Conservation (phyloP, 2,113 vertebrate species). For the Brachionichthys hirsutus region DNA sequence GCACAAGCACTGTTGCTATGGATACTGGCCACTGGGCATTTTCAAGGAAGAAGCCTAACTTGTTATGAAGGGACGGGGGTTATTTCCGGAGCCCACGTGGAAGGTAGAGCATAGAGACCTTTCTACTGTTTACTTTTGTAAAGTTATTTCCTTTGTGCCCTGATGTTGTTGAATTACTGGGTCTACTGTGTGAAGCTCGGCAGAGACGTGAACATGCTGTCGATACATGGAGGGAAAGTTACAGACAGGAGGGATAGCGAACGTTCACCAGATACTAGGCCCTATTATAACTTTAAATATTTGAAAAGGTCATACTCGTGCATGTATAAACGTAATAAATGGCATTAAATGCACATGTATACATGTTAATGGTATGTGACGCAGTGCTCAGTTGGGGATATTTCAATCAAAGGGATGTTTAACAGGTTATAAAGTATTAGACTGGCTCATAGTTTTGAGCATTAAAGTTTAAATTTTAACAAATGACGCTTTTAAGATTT, state of each 20-base stretch:
- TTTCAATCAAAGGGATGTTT: too few relatives aligned
- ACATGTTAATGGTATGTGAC: too few relatives aligned
- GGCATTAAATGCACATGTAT: too few relatives aligned
- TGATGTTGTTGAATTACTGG: constrained; percentile 44
- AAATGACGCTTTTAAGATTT: background rate
- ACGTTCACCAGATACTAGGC: too few relatives aligned
- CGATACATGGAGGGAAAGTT: too few relatives aligned
- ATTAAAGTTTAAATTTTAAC: constrained; percentile 3
- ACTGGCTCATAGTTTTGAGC: background rate
- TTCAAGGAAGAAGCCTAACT: constrained; percentile 24
- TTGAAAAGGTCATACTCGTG: too few relatives aligned
- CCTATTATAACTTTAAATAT: too few relatives aligned
- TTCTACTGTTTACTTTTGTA: constrained; percentile 60
- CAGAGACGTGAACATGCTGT: constrained; percentile 25
- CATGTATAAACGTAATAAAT: too few relatives aligned
- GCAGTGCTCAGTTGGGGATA: too few relatives aligned
- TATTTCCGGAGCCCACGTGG: constrained; percentile 35
- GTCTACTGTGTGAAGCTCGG: constrained; percentile 16
- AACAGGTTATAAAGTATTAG: too few relatives aligned
- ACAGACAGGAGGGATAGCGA: too few relatives aligned
- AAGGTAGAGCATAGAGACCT: constrained; percentile 65
- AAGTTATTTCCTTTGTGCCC: constrained; percentile 43
- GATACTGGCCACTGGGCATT: constrained; percentile 37
- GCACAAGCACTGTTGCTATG: constrained; percentile 39
- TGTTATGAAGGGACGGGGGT: constrained; percentile 18